Base-by-base conservation (phyloP, 2,797 vertebrate genomes). In the Sebastes nivosus region DNA sequence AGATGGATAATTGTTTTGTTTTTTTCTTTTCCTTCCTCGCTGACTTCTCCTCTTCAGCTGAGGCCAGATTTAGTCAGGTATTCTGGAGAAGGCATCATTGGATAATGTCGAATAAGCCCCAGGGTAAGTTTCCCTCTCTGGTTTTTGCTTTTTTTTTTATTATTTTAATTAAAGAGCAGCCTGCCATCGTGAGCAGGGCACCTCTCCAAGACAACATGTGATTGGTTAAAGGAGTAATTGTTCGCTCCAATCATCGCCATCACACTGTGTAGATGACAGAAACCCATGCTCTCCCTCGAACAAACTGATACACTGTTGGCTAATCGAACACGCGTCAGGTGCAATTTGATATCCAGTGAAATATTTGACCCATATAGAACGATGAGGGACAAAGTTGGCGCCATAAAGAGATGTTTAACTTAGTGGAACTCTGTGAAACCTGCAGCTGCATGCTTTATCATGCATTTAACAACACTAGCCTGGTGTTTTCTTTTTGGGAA, bases 41-140 rank as follows among this genome's bases (percentile, higher is more conserved):
- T 82, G 76, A 79, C 81, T 83, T 86, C 57, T 72, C 27, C 63
- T 80, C 76, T 87, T 86, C 73, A 88, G 76, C 81, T 82, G 32
- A 87, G 77, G 82, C 80, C 82, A 86, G 60, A 89, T 90, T 85
- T 82, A 80, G 80, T 89, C 86, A 91, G 85, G 87, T 90, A 82
- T 88, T 89, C 55, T 82, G 76, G 38, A 81, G 75, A 84, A 82
- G 52, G 83, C 88, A 90, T 88, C 81, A 64, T 72, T 70, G 79
- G 81, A 90, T 73, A 85, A 82, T 87, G 74, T 71, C 3, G 32
- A 86, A 81, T 79, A 85, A 85, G 86, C 91, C 82, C 70, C 42
- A 61, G 82, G 88, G 75, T 87, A 83, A 66, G 58, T 82, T 89
- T 77, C 73, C 36, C 46, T 76, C 67, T 81, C 60, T 84, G 63